Conservation (phyloP, 2,888 invertebrate species). For the Acanthosoma haemorrhoidale region DNA sequence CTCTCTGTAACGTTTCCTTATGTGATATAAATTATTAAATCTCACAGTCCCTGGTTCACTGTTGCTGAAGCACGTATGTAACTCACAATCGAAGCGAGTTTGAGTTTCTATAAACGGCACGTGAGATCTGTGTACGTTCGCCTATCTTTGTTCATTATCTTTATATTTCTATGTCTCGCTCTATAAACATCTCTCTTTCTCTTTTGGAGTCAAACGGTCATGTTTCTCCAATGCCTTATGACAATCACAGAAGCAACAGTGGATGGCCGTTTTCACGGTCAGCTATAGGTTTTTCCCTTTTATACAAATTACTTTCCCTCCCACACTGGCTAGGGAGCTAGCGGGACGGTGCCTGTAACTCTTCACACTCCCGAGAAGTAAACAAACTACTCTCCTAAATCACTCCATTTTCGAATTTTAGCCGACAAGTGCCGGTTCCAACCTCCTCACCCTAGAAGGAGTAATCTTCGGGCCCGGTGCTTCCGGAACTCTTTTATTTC, state of each 20-base stretch:
- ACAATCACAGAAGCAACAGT: slow-evolving; percentile 44
- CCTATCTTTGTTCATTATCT: slow-evolving; percentile 15
- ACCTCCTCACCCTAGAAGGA: slow-evolving; percentile 10
- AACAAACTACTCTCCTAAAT: slow-evolving; percentile 19
- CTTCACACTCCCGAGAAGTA: background rate
- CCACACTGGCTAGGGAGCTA: no score
- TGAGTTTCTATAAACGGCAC: no score
- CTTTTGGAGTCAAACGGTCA: slow-evolving; percentile 22
- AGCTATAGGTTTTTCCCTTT: background rate
- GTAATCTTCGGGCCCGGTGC: slow-evolving; percentile 3
- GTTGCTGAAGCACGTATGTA: background rate
- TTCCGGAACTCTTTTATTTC: slow-evolving; percentile 21
- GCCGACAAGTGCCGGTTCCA: slow-evolving; percentile 18
- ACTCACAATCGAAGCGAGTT: background rate
- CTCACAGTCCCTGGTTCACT: background rate
- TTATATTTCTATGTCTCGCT: slow-evolving; percentile 11
- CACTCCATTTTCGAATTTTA: slow-evolving; percentile 26
- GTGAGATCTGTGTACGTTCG: background rate
- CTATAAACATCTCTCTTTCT: slow-evolving; percentile 13
- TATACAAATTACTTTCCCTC: background rate
- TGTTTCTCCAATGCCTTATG: slow-evolving; percentile 42
- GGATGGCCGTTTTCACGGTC: slow-evolving; percentile 26
- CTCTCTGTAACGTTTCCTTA: background rate
- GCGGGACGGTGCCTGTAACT: background rate
- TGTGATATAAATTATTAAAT: background rate